These are phyloP conservation scores for Orientallactaga bullata DNA, from an alignment of 2,113 vertebrate species.

Conservation along the genomic window DNA sequence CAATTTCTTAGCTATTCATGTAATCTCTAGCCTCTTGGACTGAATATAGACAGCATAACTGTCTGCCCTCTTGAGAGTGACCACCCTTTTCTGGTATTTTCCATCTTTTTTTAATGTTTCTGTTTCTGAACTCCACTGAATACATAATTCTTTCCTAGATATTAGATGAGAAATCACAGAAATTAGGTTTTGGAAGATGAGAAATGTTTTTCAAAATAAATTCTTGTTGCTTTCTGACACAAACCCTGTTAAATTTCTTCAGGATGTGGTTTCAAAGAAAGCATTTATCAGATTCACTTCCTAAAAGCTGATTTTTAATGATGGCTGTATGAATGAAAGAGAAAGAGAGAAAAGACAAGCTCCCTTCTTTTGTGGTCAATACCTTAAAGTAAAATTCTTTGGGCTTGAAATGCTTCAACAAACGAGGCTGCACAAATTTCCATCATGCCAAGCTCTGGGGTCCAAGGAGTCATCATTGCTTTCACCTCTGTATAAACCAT, in stretches of 20 bases:
- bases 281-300: slow-evolving; percentile 33
- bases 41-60: background rate
- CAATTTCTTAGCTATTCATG: slow-evolving; percentile 36
- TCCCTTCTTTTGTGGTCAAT: slow-evolving; percentile 52
- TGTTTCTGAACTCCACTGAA: slow-evolving; percentile 44
- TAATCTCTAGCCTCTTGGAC: background rate
- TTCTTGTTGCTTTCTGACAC: slow-evolving; percentile 57
- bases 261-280: slow-evolving; percentile 47
- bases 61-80: background rate
- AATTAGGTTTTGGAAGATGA: slow-evolving; percentile 47
- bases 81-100: slow-evolving; percentile 62
- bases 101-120: slow-evolving; percentile 28
- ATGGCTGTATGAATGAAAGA: background rate
- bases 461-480: background rate
- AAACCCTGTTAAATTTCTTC: slow-evolving; percentile 48
- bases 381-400: slow-evolving; percentile 53
- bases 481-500: background rate
- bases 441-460: background rate
- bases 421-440: slow-evolving; percentile 28
- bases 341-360: too few species aligned
- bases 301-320: slow-evolving; percentile 60
- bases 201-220: slow-evolving; percentile 46
- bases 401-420: slow-evolving; percentile 52
- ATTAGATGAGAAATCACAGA: slow-evolving; percentile 52
- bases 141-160: background rate